Percentiles rank a stretch among this genome's conserved stretches.
These are phyloP conservation scores for Cheilosia grossa DNA, from an alignment of 2,888 invertebrate genomes.

Conservation along the genomic window DNA sequence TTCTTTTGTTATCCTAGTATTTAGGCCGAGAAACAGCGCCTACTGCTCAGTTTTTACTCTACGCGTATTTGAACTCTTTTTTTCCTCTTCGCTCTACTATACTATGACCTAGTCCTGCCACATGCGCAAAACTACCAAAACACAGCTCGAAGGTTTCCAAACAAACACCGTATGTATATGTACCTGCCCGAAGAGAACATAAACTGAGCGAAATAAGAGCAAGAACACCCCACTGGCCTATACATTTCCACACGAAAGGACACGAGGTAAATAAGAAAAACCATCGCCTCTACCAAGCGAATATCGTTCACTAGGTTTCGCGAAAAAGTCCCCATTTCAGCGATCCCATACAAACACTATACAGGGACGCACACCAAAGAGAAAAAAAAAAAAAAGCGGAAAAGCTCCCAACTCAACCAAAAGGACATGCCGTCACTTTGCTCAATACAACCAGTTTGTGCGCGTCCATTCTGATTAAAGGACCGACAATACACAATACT, in stretches of 20 bases:
- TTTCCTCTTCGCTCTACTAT: conserved; percentile 36
- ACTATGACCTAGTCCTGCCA: conserved; percentile 70
- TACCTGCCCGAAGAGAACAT: conserved; percentile 9
- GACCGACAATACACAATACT: conserved; percentile 74
- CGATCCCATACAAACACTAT: conserved; percentile 5
- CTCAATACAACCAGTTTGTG: conserved; percentile 76
- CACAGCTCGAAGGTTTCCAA: conserved; percentile 15
- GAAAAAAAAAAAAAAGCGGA: conserved; percentile 4
- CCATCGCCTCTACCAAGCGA: neutral
- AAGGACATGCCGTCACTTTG: conserved; percentile 74
- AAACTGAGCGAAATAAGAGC: conserved; percentile 26
- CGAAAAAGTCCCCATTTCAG: conserved; percentile 47
- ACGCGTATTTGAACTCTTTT: conserved; percentile 19
- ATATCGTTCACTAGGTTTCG: conserved; percentile 61
- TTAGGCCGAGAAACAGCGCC: conserved; percentile 60
- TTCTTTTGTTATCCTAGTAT: conserved; percentile 17
- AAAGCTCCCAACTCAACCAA: conserved; percentile 48
- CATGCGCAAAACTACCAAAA: conserved; percentile 69
- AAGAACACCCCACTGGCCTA: conserved; percentile 41
- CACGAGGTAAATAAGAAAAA: conserved; percentile 8
- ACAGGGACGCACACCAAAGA: conserved; percentile 10
- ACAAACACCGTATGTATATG: conserved; percentile 39
- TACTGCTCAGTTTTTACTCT: conserved; percentile 50
- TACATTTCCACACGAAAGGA: conserved; percentile 49
- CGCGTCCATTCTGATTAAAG: conserved; percentile 77